These are phyloP conservation scores for Drosophila equinoxialis DNA, from an alignment of 1,140 invertebrate genomes.

Conservation along the genomic window DNA sequence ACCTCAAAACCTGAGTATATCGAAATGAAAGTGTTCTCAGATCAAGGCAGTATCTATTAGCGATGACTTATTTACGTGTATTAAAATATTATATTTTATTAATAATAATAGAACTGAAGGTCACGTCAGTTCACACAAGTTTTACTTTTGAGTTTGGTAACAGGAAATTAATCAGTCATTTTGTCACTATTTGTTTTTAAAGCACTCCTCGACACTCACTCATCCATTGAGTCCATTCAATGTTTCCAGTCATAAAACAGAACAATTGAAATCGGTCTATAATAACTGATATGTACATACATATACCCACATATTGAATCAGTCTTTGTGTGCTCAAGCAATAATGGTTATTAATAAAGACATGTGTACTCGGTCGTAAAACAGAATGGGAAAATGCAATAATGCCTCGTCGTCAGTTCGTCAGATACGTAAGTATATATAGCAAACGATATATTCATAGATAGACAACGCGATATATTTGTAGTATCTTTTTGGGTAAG, in stretches of 20 bases:
- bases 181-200: neutral
- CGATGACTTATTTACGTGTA: too few species aligned
- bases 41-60: too few species aligned
- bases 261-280: constrained; percentile 8
- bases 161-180: neutral
- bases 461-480: constrained; percentile 3
- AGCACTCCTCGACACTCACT: neutral
- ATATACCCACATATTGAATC: constrained; percentile 1
- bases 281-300: neutral
- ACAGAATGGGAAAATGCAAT: constrained; percentile 62
- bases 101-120: too few species aligned
- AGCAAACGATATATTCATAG: constrained; percentile 3
- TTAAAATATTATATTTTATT: too few species aligned
- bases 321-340: constrained; percentile 41
- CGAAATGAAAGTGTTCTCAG: too few species aligned
- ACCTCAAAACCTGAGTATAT: too few species aligned
- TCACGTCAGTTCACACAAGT: too few species aligned
- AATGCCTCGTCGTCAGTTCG: constrained; percentile 18
- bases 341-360: constrained; percentile 77
- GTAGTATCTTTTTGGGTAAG: constrained; percentile 23
- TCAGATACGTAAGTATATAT: neutral
- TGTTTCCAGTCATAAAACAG: constrained; percentile 4
- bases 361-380: constrained; percentile 72
- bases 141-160: neutral
- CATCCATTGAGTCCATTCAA: neutral